Percentiles rank a stretch among this genome's conserved stretches.
phyloP scores from a whole-genome alignment of 2,113 vertebrate genomes.

The Prionailurus bengalensis region DNA sequence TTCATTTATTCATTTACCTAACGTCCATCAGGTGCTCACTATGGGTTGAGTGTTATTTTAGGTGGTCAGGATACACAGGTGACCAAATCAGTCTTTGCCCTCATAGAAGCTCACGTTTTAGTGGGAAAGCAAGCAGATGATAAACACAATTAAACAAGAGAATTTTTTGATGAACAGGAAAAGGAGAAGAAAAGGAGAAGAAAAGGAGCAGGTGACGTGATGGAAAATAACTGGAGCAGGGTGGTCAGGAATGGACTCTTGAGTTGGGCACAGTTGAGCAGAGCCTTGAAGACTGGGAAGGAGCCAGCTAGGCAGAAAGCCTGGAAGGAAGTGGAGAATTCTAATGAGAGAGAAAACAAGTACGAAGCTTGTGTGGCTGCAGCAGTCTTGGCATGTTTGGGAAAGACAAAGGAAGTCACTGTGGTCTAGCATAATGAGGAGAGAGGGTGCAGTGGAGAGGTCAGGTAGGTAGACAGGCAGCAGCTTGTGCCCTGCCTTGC shows the following conservation, averaged over 20 bases:
- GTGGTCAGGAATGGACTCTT: background rate
- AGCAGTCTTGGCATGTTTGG: background rate
- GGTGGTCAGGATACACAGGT: background rate
- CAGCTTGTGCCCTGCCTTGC: background rate
- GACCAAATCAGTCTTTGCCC: background rate
- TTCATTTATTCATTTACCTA: background rate
- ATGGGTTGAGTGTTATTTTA: too few species aligned
- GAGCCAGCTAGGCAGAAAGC: background rate
- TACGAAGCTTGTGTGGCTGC: background rate
- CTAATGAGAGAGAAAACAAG: slow-evolving; percentile 54
- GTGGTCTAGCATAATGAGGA: background rate
- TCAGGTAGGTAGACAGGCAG: background rate
- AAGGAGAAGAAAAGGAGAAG: background rate
- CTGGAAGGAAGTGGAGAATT: slow-evolving; percentile 18
- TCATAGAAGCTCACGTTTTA: background rate
- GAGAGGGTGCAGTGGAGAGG: background rate
- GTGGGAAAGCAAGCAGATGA: background rate
- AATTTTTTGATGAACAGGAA: background rate
- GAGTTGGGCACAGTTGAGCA: background rate
- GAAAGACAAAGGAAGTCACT: background rate
- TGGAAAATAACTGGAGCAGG: background rate
- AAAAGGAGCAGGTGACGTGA: background rate
- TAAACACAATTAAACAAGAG: background rate
- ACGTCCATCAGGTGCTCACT: background rate
- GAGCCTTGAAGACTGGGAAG: background rate